phyloP scores from a whole-genome alignment of 1,140 invertebrate genomes.

The Drosophila busckii region DNA sequence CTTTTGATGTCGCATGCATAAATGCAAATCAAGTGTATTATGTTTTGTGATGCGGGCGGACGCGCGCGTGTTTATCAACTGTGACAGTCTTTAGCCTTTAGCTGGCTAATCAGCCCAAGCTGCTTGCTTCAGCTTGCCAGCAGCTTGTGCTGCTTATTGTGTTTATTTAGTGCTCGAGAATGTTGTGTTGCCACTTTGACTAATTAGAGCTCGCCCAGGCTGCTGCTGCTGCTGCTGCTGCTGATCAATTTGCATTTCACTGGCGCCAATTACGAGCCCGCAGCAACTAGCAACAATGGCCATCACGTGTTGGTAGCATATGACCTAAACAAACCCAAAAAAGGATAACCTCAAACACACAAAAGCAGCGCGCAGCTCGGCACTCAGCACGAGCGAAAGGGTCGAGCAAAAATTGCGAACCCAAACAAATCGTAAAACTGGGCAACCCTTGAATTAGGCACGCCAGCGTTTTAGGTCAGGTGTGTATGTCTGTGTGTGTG shows the following conservation, averaged over 20 bases:
- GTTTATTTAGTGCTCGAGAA: slow-evolving; percentile 54
- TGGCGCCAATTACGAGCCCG: slow-evolving; percentile 58
- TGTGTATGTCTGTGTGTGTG: slow-evolving; percentile 4
- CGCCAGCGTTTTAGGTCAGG: slow-evolving; percentile 38
- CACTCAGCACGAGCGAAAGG: slow-evolving; percentile 24
- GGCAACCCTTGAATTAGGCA: not conserved
- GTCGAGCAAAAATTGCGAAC: slow-evolving; percentile 38
- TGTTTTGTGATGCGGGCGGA: slow-evolving; percentile 29
- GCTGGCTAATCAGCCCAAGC: slow-evolving; percentile 56
- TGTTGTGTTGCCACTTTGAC: slow-evolving; percentile 58
- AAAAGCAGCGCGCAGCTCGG: slow-evolving; percentile 8
- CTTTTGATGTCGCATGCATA: slow-evolving; percentile 48
- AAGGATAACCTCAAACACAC: not conserved
- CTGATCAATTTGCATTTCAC: slow-evolving; percentile 75
- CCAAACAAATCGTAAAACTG: slow-evolving; percentile 57
- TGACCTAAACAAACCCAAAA: slow-evolving; percentile 32
- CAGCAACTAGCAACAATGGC: slow-evolving; percentile 18
- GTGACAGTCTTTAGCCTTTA: slow-evolving; percentile 20
- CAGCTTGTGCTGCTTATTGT: slow-evolving; percentile 18
- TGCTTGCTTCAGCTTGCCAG: slow-evolving; percentile 6
- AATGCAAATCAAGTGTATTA: slow-evolving; percentile 40
- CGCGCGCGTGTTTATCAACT: slow-evolving; percentile 67
- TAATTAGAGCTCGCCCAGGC: slow-evolving; percentile 68
- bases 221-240: slow-evolving; percentile 64
- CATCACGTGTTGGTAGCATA: slow-evolving; percentile 28